These are phyloP conservation scores for Salvelinus namaycush DNA, from an alignment of 2,113 vertebrate species.

Conservation along the genomic window DNA sequence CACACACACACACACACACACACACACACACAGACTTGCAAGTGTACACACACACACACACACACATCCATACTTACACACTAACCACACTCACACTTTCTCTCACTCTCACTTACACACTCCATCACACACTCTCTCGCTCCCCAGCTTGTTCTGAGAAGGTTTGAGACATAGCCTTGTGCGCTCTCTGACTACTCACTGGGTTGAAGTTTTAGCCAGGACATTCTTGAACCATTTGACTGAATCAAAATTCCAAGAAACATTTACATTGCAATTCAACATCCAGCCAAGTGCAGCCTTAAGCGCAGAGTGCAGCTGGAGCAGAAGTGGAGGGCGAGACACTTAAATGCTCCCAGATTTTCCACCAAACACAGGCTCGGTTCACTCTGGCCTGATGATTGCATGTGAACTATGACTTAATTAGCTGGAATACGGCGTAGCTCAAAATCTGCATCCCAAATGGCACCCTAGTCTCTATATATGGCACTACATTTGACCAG, in stretches of 20 bases:
- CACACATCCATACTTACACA: background rate
- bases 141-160: no score
- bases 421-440: slow-evolving; percentile 56
- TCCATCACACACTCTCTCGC: background rate
- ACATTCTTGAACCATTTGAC: background rate
- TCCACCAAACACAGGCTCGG: background rate
- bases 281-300: background rate
- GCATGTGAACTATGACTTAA: slow-evolving; percentile 74
- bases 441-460: slow-evolving; percentile 6
- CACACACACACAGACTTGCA: no score
- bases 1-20: background rate
- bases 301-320: background rate
- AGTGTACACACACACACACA: background rate
- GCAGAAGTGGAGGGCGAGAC: slow-evolving; percentile 5
- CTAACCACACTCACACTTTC: background rate
- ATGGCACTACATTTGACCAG: no score
- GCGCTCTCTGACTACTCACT: background rate
- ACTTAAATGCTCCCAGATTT: slow-evolving; percentile 37
- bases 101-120: background rate
- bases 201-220: background rate
- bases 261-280: background rate
- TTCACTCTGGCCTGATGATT: slow-evolving; percentile 30
- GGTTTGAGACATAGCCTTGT: background rate
- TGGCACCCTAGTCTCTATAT: no score
- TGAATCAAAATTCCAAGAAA: background rate